These are phyloP conservation scores for Sebastes steindachneri DNA, from an alignment of 2,797 vertebrate species.

Conservation along the genomic window DNA sequence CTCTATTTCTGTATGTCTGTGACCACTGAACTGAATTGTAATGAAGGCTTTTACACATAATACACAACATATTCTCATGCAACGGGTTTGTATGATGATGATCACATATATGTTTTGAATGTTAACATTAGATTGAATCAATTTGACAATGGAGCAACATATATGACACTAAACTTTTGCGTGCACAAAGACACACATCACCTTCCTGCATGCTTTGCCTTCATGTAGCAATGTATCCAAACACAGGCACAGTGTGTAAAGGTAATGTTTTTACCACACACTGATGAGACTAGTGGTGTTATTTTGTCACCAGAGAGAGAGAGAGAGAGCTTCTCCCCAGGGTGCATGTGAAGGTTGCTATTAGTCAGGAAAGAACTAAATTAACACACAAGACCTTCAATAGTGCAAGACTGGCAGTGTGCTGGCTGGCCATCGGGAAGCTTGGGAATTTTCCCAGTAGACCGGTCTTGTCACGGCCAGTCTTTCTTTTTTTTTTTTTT, in stretches of 20 bases:
- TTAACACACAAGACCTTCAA: background rate
- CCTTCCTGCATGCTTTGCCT: background rate
- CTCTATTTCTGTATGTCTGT: too few species aligned
- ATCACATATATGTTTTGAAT: background rate
- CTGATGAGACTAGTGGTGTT: background rate
- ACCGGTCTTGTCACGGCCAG: too few species aligned
- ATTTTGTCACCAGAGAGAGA: slow-evolving; percentile 3
- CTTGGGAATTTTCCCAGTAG: too few species aligned
- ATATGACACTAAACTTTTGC: background rate
- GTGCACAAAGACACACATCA: background rate
- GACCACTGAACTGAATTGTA: too few species aligned
- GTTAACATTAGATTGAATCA: background rate
- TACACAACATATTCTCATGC: too few species aligned
- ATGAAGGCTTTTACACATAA: too few species aligned
- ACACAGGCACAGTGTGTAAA: background rate
- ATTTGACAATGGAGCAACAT: background rate
- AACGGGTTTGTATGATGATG: too few species aligned
- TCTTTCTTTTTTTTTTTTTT: too few species aligned
- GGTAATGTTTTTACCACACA: background rate
- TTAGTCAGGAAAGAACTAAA: background rate
- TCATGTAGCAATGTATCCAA: background rate
- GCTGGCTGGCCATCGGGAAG: too few species aligned
- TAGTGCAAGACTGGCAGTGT: background rate
- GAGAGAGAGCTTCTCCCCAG: background rate
- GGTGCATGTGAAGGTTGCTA: background rate